These are phyloP conservation scores for Lepus americanus DNA, from an alignment of 2,113 vertebrate species.

Conservation along the genomic window DNA sequence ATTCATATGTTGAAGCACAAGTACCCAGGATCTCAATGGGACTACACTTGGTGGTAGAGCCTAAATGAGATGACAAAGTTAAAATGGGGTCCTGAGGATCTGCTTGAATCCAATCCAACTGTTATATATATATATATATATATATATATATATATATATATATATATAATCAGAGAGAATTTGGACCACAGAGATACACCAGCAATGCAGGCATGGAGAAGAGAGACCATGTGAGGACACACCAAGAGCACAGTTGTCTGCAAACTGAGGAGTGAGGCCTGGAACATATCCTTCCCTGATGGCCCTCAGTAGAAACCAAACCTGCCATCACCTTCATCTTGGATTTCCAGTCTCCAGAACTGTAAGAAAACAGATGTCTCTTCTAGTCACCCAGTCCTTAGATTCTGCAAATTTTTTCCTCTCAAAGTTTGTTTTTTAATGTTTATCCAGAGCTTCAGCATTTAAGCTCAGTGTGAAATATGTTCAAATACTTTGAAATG, in stretches of 20 bases:
- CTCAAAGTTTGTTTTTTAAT: not conserved
- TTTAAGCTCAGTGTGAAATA: not conserved
- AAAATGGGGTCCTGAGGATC: not conserved
- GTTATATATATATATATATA: not conserved
- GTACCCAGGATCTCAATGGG: not conserved
- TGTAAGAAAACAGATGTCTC: not conserved
- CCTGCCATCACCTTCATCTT: not conserved
- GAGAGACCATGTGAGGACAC: not conserved
- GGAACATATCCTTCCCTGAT: not conserved
- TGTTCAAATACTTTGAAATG: not conserved
- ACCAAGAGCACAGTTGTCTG: not conserved
- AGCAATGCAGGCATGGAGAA: not conserved
- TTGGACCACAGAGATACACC: not conserved
- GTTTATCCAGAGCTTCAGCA: not conserved
- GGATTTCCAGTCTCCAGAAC: not conserved
- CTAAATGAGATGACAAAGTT: not conserved
- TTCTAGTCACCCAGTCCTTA: not conserved
- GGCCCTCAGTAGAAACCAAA: not conserved
- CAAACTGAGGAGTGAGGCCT: not conserved
- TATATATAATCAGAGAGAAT: not conserved
- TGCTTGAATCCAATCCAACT: not conserved
- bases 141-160: no score
- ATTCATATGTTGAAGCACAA: not conserved
- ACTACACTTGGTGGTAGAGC: not conserved
- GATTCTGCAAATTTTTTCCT: conserved; percentile 22